These are phyloP conservation scores for Macrocentrus cingulum DNA, from an alignment of 1,140 invertebrate species.

Conservation along the genomic window DNA sequence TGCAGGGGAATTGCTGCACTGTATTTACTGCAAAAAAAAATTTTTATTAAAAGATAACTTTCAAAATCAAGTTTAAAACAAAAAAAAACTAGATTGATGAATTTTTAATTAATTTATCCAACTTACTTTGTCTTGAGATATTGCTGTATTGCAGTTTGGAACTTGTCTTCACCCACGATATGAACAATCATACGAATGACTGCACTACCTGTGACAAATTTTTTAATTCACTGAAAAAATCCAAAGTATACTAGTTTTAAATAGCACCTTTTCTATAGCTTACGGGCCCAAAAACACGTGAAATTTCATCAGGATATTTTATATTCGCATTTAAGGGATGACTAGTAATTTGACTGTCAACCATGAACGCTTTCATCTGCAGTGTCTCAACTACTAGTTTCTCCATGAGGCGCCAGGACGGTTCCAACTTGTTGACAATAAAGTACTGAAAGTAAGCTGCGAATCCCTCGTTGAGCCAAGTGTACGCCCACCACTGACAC, in stretches of 20 bases:
- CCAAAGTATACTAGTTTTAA: not conserved
- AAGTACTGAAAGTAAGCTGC: constrained; percentile 72
- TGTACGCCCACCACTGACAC: constrained; percentile 64
- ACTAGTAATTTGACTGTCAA: constrained; percentile 66
- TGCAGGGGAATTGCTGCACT: constrained; percentile 62
- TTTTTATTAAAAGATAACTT: too few relatives aligned
- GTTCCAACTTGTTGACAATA: constrained; percentile 58
- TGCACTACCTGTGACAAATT: constrained; percentile 55
- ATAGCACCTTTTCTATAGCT: constrained; percentile 34
- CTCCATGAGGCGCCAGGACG: constrained; percentile 66
- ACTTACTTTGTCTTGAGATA: constrained; percentile 57
- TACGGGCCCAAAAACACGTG: too few relatives aligned
- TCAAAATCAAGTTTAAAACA: too few relatives aligned
- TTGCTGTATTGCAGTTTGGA: constrained; percentile 47
- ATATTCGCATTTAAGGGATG: constrained; percentile 75
- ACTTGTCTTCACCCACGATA: constrained; percentile 54
- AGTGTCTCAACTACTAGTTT: constrained; percentile 72
- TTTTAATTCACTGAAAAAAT: constrained; percentile 2
- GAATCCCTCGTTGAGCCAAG: constrained; percentile 75
- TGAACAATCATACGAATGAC: constrained; percentile 63
- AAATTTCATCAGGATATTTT: too few relatives aligned
- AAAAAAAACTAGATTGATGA: too few relatives aligned
- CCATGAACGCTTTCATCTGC: constrained; percentile 66
- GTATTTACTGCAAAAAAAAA: constrained; percentile 44
- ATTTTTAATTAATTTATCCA: too few relatives aligned